phyloP scores from a whole-genome alignment of 2,797 vertebrate genomes.

The Sternotherus odoratus region DNA sequence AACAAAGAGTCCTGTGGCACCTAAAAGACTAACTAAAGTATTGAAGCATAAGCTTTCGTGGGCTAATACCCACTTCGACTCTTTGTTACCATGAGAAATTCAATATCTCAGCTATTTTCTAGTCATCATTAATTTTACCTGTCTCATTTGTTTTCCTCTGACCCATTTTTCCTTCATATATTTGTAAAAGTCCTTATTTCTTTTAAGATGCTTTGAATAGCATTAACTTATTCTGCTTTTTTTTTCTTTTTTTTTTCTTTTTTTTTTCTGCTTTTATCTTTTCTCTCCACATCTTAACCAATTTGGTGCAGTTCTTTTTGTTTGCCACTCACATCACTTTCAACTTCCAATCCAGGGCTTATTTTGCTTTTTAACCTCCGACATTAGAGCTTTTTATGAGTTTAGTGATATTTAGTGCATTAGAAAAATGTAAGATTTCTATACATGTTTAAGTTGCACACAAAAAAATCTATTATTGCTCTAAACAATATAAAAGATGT shows the following conservation, averaged over 20 bases:
- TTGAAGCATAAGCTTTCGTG: too few relatives aligned
- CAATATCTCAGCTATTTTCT: neutral
- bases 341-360: neutral
- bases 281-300: neutral
- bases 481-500: neutral
- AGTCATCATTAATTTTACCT: neutral
- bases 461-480: neutral
- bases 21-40: too few relatives aligned
- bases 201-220: neutral
- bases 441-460: neutral
- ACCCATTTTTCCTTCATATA: neutral
- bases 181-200: neutral
- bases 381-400: neutral
- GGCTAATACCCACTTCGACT: too few relatives aligned
- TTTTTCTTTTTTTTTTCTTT: too few relatives aligned
- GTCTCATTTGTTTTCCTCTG: constrained; percentile 9
- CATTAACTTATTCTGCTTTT: neutral
- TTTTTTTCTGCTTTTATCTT: neutral
- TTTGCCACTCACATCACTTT: neutral
- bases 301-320: fast-evolving
- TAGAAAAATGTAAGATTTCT: neutral
- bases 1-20: too few relatives aligned
- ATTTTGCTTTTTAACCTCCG: neutral
- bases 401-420: neutral
- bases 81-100: too few relatives aligned